phyloP scores from a whole-genome alignment of 2,113 vertebrate genomes.

The Amblyornis subalaris region DNA sequence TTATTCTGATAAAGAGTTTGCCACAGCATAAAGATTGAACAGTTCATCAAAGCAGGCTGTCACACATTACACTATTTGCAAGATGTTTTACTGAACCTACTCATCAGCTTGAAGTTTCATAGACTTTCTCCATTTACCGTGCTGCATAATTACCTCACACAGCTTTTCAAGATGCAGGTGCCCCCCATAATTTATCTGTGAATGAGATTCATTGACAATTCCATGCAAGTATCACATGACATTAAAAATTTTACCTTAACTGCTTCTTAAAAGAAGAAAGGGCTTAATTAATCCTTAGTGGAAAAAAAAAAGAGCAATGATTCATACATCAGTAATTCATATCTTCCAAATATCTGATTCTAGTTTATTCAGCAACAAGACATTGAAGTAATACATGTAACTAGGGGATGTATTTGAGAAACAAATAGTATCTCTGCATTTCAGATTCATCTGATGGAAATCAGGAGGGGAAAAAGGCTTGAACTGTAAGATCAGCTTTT shows the following conservation, averaged over 20 bases:
- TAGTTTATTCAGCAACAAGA: background rate
- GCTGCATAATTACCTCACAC: background rate
- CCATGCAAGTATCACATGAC: background rate
- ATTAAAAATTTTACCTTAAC: background rate
- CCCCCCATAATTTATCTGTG: background rate
- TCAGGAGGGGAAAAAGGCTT: fast-evolving
- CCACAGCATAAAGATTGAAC: background rate
- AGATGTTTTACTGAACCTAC: background rate
- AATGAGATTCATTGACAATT: background rate
- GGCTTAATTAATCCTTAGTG: background rate
- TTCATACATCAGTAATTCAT: background rate
- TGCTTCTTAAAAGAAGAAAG: background rate
- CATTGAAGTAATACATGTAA: background rate
- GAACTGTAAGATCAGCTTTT: background rate
- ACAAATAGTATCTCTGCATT: background rate
- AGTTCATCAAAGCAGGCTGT: background rate
- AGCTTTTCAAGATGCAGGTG: background rate
- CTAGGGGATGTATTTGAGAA: background rate
- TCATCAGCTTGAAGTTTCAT: background rate
- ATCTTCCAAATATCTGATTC: background rate
- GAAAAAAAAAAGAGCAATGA: background rate
- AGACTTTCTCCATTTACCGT: background rate
- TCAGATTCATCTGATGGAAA: background rate
- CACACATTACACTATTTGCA: background rate
- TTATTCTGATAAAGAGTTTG: background rate